Percentiles rank a stretch among this genome's conserved stretches.
These are phyloP conservation scores for Caenorhabditis afra DNA, from an alignment of 2,888 invertebrate species.

Conservation along the genomic window DNA sequence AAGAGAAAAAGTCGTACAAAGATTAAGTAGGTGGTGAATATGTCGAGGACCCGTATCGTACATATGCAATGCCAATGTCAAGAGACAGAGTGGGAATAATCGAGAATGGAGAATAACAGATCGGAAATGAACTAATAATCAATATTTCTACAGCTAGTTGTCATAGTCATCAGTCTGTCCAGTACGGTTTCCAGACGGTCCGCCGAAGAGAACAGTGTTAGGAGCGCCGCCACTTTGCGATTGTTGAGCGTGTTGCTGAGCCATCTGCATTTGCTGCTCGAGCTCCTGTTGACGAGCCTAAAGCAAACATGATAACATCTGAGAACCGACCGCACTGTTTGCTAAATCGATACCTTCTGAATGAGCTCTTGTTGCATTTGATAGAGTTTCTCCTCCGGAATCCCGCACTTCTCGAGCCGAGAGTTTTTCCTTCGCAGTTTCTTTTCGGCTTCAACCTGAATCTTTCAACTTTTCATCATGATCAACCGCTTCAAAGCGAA, in stretches of 20 bases:
- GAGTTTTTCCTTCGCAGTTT: constrained; percentile 91
- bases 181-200: not conserved
- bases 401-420: constrained; percentile 95
- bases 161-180: constrained; percentile 49
- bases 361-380: constrained; percentile 97
- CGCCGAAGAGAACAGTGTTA: constrained; percentile 36
- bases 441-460: constrained; percentile 87
- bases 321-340: constrained; percentile 7
- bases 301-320: constrained; percentile 19
- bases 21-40: not conserved
- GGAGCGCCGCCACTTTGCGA: constrained; percentile 26
- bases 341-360: constrained; percentile 85
- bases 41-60: not conserved
- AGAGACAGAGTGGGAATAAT: not conserved
- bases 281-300: constrained; percentile 52
- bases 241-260: constrained; percentile 49
- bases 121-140: constrained; percentile 2
- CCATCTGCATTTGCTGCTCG: constrained; percentile 49
- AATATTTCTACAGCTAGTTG: constrained; percentile 14
- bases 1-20: not conserved
- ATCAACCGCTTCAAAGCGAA: too few species aligned
- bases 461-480: too few species aligned
- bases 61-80: too few species aligned
- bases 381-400: constrained; percentile 96
- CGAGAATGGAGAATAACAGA: constrained; percentile 1